Percentiles rank a stretch among this genome's conserved stretches.
Evolutionary conservation across 2,888 invertebrate genomes (phyloP).

Genomic region (Ornithoptera priamus): DNA sequence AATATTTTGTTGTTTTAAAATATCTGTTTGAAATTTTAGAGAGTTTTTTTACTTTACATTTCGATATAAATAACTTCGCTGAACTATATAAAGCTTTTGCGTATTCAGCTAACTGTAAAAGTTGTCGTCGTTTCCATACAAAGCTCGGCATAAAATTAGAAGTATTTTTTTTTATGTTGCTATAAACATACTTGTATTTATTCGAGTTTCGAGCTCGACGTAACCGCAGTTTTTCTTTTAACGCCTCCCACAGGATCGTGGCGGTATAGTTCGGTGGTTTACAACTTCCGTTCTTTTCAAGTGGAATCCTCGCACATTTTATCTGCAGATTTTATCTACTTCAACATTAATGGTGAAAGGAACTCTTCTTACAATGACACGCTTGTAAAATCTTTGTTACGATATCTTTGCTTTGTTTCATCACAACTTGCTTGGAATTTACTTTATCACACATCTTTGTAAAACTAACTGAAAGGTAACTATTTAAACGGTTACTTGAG

Average conservation of each 20-base stretch:
- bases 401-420: background rate
- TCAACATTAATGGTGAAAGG: conserved; percentile 8
- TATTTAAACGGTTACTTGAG: too few species aligned
- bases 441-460: background rate
- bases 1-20: background rate
- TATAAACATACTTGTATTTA: conserved; percentile 12
- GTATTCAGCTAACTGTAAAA: background rate
- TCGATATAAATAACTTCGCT: background rate
- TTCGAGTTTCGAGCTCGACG: conserved; percentile 18
- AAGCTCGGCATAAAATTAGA: conserved; percentile 10
- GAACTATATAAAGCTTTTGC: background rate
- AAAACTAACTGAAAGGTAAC: background rate
- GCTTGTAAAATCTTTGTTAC: background rate
- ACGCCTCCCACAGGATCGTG: conserved; percentile 22
- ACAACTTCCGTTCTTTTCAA: conserved; percentile 25
- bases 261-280: conserved; percentile 24
- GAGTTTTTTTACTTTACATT: background rate
- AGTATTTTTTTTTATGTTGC: conserved; percentile 14
- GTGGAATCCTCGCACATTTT: conserved; percentile 22
- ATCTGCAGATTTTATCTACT: conserved; percentile 15
- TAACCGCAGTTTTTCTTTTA: conserved; percentile 26
- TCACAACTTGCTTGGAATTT: background rate
- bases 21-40: background rate
- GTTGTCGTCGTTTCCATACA: background rate
- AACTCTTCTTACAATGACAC: background rate